A percentile compares a stretch with the other conserved stretches of the same genome.
Conservation (phyloP, 2,888 invertebrate genomes). For the Pediacus dermestoides region DNA sequence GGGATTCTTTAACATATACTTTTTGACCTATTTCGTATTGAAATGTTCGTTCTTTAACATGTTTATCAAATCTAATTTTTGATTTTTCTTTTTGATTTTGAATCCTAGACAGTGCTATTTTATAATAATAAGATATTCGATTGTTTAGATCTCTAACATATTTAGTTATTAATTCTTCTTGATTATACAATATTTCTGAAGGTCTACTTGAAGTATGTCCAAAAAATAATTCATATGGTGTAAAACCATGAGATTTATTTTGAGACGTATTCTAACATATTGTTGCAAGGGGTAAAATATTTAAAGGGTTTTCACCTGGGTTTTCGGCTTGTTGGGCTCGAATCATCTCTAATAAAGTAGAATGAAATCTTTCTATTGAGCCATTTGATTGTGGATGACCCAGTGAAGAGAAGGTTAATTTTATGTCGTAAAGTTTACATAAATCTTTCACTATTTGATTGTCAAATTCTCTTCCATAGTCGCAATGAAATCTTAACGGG, state of each 20-base stretch:
- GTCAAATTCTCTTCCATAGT: conserved; percentile 11
- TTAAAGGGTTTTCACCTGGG: conserved; percentile 17
- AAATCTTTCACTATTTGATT: conserved; percentile 8
- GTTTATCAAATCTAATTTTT: conserved; percentile 16
- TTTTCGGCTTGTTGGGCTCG: conserved; percentile 11
- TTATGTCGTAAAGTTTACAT: conserved; percentile 7
- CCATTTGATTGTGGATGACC: conserved; percentile 9
- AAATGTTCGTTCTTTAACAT: conserved; percentile 2
- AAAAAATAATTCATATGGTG: conserved; percentile 19
- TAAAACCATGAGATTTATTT: conserved; percentile 17
- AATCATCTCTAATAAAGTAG: conserved; percentile 20
- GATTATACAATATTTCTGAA: conserved; percentile 19
- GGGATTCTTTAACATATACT: conserved; percentile 17
- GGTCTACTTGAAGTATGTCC: conserved; percentile 20
- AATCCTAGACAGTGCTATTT: conserved; percentile 16
- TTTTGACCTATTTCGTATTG: conserved; percentile 18
- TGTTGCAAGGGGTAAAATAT: conserved; percentile 14
- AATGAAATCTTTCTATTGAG: conserved; percentile 17
- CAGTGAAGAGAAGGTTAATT: conserved; percentile 6
- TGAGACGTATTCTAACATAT: conserved; percentile 17
- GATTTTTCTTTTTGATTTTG: conserved; percentile 17
- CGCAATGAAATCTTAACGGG: no score
- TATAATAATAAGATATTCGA: conserved; percentile 16
- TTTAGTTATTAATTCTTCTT: conserved; percentile 19
- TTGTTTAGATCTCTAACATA: conserved; percentile 20